phyloP scores from a whole-genome alignment of 2,888 invertebrate species.

The Stenodera caucasica region DNA sequence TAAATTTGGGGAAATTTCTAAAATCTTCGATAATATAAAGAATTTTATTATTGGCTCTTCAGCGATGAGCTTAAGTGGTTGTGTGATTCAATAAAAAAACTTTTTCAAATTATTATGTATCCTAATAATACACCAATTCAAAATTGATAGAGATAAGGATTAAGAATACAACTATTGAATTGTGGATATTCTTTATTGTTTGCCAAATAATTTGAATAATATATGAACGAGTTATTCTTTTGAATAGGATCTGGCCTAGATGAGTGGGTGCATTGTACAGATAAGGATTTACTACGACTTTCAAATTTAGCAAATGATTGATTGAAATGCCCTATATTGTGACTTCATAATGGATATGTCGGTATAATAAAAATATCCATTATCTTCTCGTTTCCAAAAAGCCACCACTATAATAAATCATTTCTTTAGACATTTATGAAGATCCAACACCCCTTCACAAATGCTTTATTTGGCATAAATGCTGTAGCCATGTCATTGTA shows the following conservation, averaged over 20 bases:
- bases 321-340: slow-evolving; percentile 45
- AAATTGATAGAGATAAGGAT: too few species aligned
- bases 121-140: too few species aligned
- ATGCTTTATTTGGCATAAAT: slow-evolving; percentile 43
- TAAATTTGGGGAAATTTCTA: not conserved
- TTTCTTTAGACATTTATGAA: slow-evolving; percentile 50
- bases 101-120: too few species aligned
- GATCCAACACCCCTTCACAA: slow-evolving; percentile 48
- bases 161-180: too few species aligned
- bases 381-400: slow-evolving; percentile 49
- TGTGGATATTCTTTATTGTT: too few species aligned
- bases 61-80: not conserved
- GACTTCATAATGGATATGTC: slow-evolving; percentile 49
- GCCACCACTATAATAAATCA: slow-evolving; percentile 50
- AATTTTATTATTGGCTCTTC: not conserved
- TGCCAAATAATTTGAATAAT: slow-evolving; percentile 23
- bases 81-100: not conserved
- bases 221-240: slow-evolving; percentile 22
- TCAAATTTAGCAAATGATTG: slow-evolving; percentile 42
- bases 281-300: slow-evolving; percentile 36
- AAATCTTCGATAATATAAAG: not conserved
- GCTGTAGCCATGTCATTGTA: slow-evolving; percentile 38
- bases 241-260: slow-evolving; percentile 10
- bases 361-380: slow-evolving; percentile 51
- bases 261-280: slow-evolving; percentile 32